Percentiles rank a stretch among this genome's conserved stretches.
Evolutionary conservation across 2,888 invertebrate species (phyloP).

Genomic region (Cataglyphis livida): DNA sequence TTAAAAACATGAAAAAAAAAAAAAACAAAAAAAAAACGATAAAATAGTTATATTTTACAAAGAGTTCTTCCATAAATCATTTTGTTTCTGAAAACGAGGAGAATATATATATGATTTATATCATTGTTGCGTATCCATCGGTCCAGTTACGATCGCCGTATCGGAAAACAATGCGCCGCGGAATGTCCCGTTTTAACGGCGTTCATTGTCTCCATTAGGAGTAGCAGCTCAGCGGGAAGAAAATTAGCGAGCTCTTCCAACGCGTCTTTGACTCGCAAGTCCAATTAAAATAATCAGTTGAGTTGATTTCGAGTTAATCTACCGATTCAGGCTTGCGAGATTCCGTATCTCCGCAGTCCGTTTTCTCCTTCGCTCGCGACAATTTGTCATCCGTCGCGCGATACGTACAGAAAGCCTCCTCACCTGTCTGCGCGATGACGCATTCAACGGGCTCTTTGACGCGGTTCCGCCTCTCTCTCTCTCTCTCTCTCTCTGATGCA

Average conservation of each 20-base stretch:
- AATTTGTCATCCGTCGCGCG: neutral
- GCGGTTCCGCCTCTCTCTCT: neutral
- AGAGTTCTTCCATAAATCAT: neutral
- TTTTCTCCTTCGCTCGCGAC: neutral
- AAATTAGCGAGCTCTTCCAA: conserved; percentile 58
- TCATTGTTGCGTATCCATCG: neutral
- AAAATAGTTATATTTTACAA: conserved; percentile 11
- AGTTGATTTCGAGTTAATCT: conserved; percentile 25
- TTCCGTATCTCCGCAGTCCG: neutral
- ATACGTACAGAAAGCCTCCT: conserved; percentile 1
- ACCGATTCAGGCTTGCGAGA: neutral
- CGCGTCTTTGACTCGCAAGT: conserved; percentile 55
- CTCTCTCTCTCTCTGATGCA: conserved; percentile 21
- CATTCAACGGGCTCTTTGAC: conserved; percentile 39
- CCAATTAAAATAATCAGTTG: conserved; percentile 58
- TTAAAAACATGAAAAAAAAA: neutral
- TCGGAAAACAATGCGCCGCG: conserved; percentile 14
- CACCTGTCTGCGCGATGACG: conserved; percentile 20
- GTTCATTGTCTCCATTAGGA: neutral
- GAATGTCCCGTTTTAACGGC: conserved; percentile 5
- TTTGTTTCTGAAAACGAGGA: conserved; percentile 24
- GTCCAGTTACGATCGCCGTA: neutral
- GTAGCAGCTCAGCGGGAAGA: neutral
- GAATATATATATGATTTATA: conserved; percentile 33
- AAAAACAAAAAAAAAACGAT: conserved; percentile 7